Conservation (phyloP, 2,888 invertebrate genomes). For the Agrypnus murinus region DNA sequence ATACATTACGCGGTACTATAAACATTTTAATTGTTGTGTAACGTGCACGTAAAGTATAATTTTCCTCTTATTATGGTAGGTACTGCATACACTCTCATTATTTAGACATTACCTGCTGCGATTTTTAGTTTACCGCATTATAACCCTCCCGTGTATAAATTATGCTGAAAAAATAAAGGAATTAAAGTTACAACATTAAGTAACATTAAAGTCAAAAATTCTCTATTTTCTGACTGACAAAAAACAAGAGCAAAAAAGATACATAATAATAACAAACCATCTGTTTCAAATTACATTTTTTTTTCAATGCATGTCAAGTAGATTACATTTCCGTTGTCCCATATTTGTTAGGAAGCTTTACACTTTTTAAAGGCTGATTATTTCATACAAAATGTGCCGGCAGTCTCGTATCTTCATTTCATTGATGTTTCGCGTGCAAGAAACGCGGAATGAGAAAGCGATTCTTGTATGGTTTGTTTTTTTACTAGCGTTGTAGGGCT, state of each 20-base stretch:
- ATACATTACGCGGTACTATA: no score
- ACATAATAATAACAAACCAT: not conserved
- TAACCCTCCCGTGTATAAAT: no score
- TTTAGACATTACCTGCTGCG: no score
- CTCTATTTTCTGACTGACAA: not conserved
- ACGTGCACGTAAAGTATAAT: slow-evolving; percentile 3
- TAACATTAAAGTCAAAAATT: no score
- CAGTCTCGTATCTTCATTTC: slow-evolving; percentile 23
- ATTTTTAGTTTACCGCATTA: no score
- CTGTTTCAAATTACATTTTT: slow-evolving; percentile 5
- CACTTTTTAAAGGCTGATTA: slow-evolving; percentile 21
- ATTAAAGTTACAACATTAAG: no score
- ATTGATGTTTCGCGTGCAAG: slow-evolving; percentile 19
- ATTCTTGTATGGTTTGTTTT: slow-evolving; percentile 13
- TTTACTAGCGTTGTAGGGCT: slow-evolving; percentile 11
- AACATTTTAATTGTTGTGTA: slow-evolving; percentile 4
- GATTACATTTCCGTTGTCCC: slow-evolving; percentile 21
- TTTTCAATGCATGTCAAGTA: slow-evolving; percentile 10
- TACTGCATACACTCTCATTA: not conserved
- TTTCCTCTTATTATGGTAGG: slow-evolving; percentile 17
- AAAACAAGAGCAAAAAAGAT: not conserved
- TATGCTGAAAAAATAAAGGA: no score
- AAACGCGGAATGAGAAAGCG: slow-evolving; percentile 14
- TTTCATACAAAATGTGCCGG: slow-evolving; percentile 2
- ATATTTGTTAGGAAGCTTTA: slow-evolving; percentile 10